These are phyloP conservation scores for Agonopterix subpropinquella DNA, from an alignment of 2,888 invertebrate species.

Conservation along the genomic window DNA sequence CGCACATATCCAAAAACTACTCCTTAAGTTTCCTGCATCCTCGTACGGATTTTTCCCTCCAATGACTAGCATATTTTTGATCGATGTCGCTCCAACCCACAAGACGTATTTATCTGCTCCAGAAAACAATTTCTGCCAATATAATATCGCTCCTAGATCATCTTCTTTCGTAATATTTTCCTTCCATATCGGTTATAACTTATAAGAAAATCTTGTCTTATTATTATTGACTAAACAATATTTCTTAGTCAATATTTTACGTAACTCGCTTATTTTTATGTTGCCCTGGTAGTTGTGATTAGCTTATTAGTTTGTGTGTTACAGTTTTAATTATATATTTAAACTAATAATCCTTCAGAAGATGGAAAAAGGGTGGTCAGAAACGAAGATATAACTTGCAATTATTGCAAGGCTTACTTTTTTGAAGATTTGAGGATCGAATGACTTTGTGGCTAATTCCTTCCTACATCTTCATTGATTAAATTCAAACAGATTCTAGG, in stretches of 20 bases:
- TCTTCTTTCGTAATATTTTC: conserved; percentile 11
- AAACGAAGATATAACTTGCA: background rate
- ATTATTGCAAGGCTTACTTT: background rate
- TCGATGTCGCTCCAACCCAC: conserved; percentile 32
- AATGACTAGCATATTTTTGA: conserved; percentile 50
- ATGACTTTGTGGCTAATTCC: background rate
- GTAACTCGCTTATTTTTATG: no score
- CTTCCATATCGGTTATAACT: no score
- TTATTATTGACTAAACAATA: no score
- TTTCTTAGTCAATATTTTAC: no score
- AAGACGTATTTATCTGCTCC: conserved; percentile 48
- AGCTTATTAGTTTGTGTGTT: no score
- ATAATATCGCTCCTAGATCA: conserved; percentile 31
- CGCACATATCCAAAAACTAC: no score
- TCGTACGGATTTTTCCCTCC: conserved; percentile 23
- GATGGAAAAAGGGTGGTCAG: background rate
- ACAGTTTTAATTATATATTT: no score
- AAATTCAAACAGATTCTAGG: no score
- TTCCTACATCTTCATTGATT: background rate
- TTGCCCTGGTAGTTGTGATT: no score
- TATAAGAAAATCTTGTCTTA: no score
- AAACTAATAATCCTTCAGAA: no score
- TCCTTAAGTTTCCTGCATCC: conserved; percentile 5
- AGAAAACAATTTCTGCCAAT: conserved; percentile 44
- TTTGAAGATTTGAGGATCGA: background rate